Conservation (phyloP, 2,797 vertebrate species). For the Sitta carolinensis region DNA sequence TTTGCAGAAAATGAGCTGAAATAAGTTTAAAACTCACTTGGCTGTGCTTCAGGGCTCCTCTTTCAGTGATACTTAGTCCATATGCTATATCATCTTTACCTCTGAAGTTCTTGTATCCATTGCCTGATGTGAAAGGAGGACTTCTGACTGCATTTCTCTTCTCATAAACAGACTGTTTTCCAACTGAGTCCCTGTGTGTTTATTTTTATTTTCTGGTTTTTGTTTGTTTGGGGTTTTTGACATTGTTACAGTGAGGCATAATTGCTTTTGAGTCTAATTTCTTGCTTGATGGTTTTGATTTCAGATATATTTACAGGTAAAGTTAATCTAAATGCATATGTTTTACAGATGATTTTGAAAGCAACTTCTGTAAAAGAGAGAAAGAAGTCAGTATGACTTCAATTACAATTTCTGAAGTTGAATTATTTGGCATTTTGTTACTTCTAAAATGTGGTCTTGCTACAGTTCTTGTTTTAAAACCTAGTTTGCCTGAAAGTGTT, state of each 20-base stretch:
- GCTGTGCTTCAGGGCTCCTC: not conserved
- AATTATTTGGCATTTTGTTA: not conserved
- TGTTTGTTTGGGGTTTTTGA: not conserved
- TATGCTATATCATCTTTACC: not conserved
- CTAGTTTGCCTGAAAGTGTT: not conserved
- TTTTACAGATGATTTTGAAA: not conserved
- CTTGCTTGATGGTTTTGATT: not conserved
- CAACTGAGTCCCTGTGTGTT: not conserved
- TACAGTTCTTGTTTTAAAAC: not conserved
- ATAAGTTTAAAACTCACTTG: not conserved
- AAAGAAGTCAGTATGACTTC: not conserved
- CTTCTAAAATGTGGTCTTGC: not conserved
- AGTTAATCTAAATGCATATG: not conserved
- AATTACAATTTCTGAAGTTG: not conserved
- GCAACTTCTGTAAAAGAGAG: not conserved
- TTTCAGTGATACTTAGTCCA: not conserved
- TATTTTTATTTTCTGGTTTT: not conserved
- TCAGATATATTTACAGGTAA: not conserved
- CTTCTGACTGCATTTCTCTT: not conserved
- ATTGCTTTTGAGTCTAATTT: conserved; percentile 14
- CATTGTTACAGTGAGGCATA: not conserved
- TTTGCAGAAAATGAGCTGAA: not conserved
- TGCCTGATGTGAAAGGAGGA: not conserved
- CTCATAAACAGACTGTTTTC: not conserved
- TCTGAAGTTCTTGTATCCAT: not conserved